Evolutionary conservation across 1,140 invertebrate species (phyloP), one percentile per base, ranked within the genome.

Genomic region (Drosophila punjabiensis): DNA sequence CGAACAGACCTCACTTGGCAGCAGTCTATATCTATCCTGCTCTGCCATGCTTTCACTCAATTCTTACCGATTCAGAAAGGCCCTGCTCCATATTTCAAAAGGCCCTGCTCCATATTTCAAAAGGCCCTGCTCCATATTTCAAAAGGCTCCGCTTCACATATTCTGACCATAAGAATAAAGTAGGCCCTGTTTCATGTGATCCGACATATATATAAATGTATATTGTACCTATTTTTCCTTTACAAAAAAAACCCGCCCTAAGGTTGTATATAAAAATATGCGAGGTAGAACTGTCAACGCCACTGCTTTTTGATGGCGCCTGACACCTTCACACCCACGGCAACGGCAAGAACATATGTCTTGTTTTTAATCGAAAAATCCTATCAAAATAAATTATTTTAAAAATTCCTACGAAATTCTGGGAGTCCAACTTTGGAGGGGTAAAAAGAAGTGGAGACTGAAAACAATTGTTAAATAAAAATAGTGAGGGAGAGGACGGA

Each of bases 331-430:
- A 32, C 28, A 52, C 43, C 33, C 18, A 30, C 39, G 14, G 45
- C 24, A 24, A 30, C 39, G 14, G 45, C 24, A 24, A 20, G 30
- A 8, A 45, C 37, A 67, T 24, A 28, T 45, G 60, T 48, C 60
- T 65, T 65, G 61, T 48, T 82, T 80, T 81, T 82, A 82, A 82
- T 82, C 68, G 70, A 83, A 79, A 83, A 79, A 76, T 65, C 24
- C 69, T 53, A 79, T 70, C 35, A 79, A 76, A 79, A 66, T 63
- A 45, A 14, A 66, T 63, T 39, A 45, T 39, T 39, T n/a, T 52
- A 39, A 35, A 74, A 74, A 81, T 64, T 60, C 48, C 35, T 41
- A 64, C 14, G 18, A 32, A 39, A 18, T 18, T 32, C 53, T 2
- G 30, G 2, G 30, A 30, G 18, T 47, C 20, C 20, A 24, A 13